These are phyloP conservation scores for Propithecus perrieri DNA, from an alignment of 2,797 vertebrate genomes.

Conservation along the genomic window DNA sequence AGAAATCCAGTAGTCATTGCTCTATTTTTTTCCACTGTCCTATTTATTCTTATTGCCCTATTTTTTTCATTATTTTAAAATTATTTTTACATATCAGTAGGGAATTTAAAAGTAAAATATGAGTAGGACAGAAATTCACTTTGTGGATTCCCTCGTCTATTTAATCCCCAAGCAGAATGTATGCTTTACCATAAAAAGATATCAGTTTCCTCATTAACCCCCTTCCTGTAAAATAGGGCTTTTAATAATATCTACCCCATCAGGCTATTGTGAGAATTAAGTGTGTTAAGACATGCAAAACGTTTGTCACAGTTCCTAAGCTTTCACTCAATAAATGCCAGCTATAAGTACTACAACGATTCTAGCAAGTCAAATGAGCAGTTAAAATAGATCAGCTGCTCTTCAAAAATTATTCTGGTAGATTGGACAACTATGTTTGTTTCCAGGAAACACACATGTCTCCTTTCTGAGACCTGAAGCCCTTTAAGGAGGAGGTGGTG, in stretches of 20 bases:
- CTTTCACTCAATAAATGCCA: not conserved
- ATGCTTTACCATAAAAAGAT: not conserved
- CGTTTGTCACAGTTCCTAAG: not conserved
- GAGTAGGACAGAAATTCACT: constrained; percentile 17
- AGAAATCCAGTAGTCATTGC: not conserved
- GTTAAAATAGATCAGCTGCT: not conserved
- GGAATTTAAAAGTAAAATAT: constrained; percentile 55
- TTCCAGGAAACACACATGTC: not conserved
- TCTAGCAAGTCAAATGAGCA: not conserved
- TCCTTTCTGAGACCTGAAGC: not conserved
- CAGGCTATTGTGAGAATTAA: not conserved
- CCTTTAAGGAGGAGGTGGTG: not conserved
- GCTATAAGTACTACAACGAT: not conserved
- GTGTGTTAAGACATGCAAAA: not conserved
- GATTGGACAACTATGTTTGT: not conserved
- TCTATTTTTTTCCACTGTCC: constrained; percentile 8
- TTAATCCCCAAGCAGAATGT: constrained; percentile 10
- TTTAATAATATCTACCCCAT: not conserved
- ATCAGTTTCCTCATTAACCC: not conserved
- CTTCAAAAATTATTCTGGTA: not conserved
- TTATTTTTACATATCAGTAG: constrained; percentile 39
- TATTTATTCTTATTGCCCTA: constrained; percentile 60
- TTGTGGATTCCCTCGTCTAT: not conserved
- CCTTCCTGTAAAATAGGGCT: not conserved
- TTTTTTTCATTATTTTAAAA: constrained; percentile 53